Base-by-base conservation (phyloP, 2,113 vertebrate species). In the Orthonyx spaldingii region DNA sequence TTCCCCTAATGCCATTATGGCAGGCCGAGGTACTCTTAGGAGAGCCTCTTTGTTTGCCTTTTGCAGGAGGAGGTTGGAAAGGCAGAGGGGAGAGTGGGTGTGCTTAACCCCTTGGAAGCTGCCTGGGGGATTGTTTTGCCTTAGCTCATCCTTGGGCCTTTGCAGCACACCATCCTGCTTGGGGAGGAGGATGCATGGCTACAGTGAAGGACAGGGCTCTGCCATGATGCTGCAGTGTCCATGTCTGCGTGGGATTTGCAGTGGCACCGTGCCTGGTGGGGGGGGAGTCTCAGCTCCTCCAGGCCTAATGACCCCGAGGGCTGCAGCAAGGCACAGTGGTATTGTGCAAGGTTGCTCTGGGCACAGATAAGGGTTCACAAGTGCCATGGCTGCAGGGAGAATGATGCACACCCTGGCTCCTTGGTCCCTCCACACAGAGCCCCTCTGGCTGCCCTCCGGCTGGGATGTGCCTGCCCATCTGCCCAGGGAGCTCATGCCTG, bases 11-110 rank as follows among this genome's bases (percentile, higher is more conserved):
- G 76, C 79, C 60, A 44, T 76, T 76, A 52, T 50, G 81, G 85
- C 72, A 47, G 44, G 55, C 61, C 1, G 19, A 57, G 41, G 83
- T 68, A 44, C 35, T 5, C 71, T 52, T 26, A 23, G 88, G 76
- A 92, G 86, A 93, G 37, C 41, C 61, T 55, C 92, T 88, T 94
- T 93, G 84, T 92, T 89, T 91, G 61, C 26, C 61, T 68, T 87
- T 78, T 76, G 90, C 70, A 66, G 75, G 35, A 75, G 69, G 61
- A 56, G 69, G 42, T 85, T 13, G 37, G 61, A 68, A 63, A 90
- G 55, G 82, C 91, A 47, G 55, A 4, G 18, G 41, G 49, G 35
- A 59, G 71, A 65, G 63, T 1, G 49, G 63, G 21, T 41, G 53
- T 59, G 69, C 41, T 79, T 76, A 91, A 75, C 82, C 75, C 59